phyloP scores from a whole-genome alignment of 2,888 invertebrate genomes.

The Sarcophaga variegata region DNA sequence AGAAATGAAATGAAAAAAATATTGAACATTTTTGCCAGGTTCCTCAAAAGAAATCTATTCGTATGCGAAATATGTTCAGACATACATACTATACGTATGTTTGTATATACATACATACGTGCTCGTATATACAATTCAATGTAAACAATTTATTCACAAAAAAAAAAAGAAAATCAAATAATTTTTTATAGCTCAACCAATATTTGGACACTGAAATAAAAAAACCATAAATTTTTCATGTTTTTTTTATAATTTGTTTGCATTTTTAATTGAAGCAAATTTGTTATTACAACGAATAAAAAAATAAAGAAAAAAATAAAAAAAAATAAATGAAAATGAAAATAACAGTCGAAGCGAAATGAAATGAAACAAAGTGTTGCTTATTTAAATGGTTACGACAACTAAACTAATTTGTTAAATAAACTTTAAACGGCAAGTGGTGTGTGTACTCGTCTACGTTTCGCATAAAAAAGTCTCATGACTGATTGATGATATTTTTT shows the following conservation, averaged over 20 bases:
- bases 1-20: too few species aligned
- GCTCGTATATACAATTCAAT: too few species aligned
- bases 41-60: too few species aligned
- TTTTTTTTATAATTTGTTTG: constrained; percentile 11
- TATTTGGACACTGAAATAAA: constrained; percentile 53
- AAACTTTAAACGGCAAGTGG: constrained; percentile 66
- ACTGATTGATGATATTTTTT: constrained; percentile 66
- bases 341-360: neutral
- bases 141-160: neutral
- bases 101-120: too few species aligned
- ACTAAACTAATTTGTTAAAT: constrained; percentile 73
- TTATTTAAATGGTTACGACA: constrained; percentile 73
- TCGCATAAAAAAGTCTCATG: constrained; percentile 64
- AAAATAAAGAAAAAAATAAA: constrained; percentile 18
- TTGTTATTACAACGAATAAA: constrained; percentile 49
- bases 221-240: constrained; percentile 33
- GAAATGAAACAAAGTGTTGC: constrained; percentile 63
- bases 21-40: too few species aligned
- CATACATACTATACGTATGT: too few species aligned
- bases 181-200: constrained; percentile 39
- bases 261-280: constrained; percentile 52
- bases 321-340: neutral
- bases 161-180: constrained; percentile 2
- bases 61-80: too few species aligned
- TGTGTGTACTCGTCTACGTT: neutral